Base-by-base conservation (phyloP, 2,797 vertebrate species). In the Chelonia mydas region DNA sequence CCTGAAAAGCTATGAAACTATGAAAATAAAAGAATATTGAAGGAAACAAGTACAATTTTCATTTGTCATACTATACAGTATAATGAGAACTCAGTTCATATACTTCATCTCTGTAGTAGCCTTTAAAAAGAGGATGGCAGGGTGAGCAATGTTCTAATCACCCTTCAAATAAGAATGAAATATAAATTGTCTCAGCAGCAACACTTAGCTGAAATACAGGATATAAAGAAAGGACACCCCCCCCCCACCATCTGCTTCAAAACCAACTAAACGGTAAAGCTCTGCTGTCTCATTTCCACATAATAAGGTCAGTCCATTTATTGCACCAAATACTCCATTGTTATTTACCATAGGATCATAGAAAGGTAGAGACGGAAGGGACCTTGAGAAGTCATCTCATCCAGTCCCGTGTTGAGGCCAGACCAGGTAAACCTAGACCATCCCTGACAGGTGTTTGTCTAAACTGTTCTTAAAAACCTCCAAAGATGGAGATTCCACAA, bases 121-220 rank as follows among this genome's bases (percentile, higher is more conserved):
- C 74, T 95, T 72, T 81, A 77, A 78, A 77, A 78, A 82, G 61
- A 81, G 55, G 83, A 83, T 47, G 25, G 77, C 47, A 84, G 21
- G 28, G 3, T 41, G 37, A 33, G 50, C 50, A 33, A 50, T 87
- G 31, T 49, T 79, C 57, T 68, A 79, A 87, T 33, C 41, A 51
- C n/a, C 92, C 45, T 84, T 93, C 94, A 92, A 81, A 93, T 8
- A 51, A 61, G 51, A 23, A 91, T 85, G 45, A 83, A 90, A 91
- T 16, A 85, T 37, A 74, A 1, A 45, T 21, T 55, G 37, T 81
- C 68, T 91, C 81, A 81, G 79, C 77, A 87, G 33, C 87, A 85
- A 82, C 88, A 84, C 74, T 89, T 88, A 61, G 50, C 27, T 61
- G 13, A 83, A 83, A 92, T 25, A 59, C 33, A 79, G 83, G 53